These are phyloP conservation scores for Archips crataeganus DNA, from an alignment of 2,888 invertebrate genomes.

Conservation along the genomic window DNA sequence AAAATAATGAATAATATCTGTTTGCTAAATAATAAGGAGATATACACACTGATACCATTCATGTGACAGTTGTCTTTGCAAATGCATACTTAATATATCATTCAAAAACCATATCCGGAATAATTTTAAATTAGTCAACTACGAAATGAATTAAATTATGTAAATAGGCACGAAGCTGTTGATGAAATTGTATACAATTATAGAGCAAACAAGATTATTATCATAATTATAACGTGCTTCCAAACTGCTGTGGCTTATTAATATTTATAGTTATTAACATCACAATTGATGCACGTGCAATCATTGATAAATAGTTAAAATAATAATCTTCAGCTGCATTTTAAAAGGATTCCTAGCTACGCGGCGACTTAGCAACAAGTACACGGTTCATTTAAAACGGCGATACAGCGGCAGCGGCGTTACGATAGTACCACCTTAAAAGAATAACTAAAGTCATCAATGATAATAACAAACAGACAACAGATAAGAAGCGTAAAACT, in stretches of 20 bases:
- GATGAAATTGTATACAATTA: constrained; percentile 57
- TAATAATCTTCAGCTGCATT: neutral
- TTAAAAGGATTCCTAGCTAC: neutral
- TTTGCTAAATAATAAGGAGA: too few species aligned
- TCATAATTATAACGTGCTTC: constrained; percentile 49
- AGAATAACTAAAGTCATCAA: neutral
- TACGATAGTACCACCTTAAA: too few species aligned
- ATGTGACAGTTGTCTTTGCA: constrained; percentile 26
- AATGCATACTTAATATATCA: constrained; percentile 26
- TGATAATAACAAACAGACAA: neutral
- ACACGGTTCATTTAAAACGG: too few species aligned
- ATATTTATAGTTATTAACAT: constrained; percentile 48
- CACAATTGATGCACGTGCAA: constrained; percentile 37
- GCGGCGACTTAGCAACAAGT: too few species aligned
- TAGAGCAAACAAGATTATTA: constrained; percentile 54
- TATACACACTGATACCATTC: too few species aligned
- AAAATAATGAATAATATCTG: too few species aligned
- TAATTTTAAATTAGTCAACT: constrained; percentile 46
- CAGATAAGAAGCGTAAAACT: neutral
- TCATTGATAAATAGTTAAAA: constrained; percentile 8
- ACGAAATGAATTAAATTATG: constrained; percentile 54
- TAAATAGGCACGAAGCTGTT: constrained; percentile 51
- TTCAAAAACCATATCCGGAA: constrained; percentile 42
- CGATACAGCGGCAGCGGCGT: too few species aligned
- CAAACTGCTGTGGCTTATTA: constrained; percentile 48